phyloP scores from a whole-genome alignment of 2,888 invertebrate genomes.

The Trichopoda pennipes region DNA sequence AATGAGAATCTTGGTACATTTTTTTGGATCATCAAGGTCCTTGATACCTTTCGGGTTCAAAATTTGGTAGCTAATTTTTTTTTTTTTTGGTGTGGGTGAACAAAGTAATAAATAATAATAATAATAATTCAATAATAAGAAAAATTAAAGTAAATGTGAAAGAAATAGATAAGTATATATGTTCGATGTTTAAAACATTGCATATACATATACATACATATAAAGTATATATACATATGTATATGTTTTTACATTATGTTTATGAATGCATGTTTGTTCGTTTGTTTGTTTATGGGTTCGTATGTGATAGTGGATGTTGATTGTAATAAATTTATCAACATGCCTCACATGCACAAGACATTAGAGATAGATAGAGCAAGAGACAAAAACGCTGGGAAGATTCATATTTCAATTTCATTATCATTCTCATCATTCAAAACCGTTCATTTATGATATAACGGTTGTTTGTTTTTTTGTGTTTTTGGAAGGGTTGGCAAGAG shows the following conservation, averaged over 20 bases:
- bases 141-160: neutral
- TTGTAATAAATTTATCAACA: slow-evolving; percentile 32
- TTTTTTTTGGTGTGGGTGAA: neutral
- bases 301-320: slow-evolving; percentile 18
- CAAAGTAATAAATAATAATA: slow-evolving; percentile 31
- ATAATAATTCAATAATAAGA: neutral
- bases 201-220: no score
- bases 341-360: slow-evolving; percentile 33
- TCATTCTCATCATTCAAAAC: slow-evolving; percentile 30
- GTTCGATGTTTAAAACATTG: no score
- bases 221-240: no score
- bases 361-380: neutral
- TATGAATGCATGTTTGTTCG: no score
- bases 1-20: slow-evolving; percentile 91
- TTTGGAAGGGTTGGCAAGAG: neutral
- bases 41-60: slow-evolving; percentile 94
- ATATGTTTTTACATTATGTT: no score
- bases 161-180: neutral
- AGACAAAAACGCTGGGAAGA: slow-evolving; percentile 24
- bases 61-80: slow-evolving; percentile 97
- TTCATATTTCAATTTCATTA: slow-evolving; percentile 10
- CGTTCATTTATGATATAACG: slow-evolving; percentile 41
- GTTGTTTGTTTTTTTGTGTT: neutral
- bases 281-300: neutral
- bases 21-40: slow-evolving; percentile 89